phyloP scores from a whole-genome alignment of 1,140 invertebrate genomes.

The Saccostrea echinata region DNA sequence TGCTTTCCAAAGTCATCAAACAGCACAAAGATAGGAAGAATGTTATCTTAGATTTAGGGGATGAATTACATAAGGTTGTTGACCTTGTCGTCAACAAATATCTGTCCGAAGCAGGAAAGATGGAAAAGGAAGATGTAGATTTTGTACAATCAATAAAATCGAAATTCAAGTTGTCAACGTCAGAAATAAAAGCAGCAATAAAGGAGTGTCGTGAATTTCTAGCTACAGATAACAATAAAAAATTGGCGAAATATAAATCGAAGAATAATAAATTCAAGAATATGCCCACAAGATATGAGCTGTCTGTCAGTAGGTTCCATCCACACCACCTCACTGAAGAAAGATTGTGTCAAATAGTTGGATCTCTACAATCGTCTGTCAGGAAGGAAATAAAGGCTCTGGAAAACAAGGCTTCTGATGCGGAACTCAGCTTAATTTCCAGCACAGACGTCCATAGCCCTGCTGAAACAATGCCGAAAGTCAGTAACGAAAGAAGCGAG shows the following conservation, averaged over 20 bases:
- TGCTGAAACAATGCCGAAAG: neutral
- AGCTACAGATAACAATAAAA: slow-evolving; percentile 13
- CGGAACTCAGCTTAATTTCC: neutral
- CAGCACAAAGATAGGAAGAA: slow-evolving; percentile 11
- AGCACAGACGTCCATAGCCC: neutral
- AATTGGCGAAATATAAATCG: neutral
- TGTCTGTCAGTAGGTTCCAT: neutral
- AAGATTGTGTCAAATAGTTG: neutral
- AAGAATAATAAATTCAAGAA: neutral
- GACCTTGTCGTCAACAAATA: slow-evolving; percentile 26
- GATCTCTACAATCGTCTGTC: neutral
- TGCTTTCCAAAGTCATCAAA: neutral
- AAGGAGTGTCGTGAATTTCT: slow-evolving; percentile 7
- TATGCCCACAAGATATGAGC: neutral
- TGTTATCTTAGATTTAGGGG: neutral
- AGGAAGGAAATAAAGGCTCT: neutral
- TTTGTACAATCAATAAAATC: slow-evolving; percentile 3
- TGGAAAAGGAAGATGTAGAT: slow-evolving; percentile 2
- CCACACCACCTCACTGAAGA: slow-evolving; percentile 9
- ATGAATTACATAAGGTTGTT: neutral
- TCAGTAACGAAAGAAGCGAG: neutral
- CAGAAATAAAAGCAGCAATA: slow-evolving; percentile 12
- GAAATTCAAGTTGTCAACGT: neutral
- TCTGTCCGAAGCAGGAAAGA: slow-evolving; percentile 28
- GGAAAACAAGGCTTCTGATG: neutral